These are phyloP conservation scores for Albula glossodonta DNA, from an alignment of 2,113 vertebrate genomes.

Conservation along the genomic window DNA sequence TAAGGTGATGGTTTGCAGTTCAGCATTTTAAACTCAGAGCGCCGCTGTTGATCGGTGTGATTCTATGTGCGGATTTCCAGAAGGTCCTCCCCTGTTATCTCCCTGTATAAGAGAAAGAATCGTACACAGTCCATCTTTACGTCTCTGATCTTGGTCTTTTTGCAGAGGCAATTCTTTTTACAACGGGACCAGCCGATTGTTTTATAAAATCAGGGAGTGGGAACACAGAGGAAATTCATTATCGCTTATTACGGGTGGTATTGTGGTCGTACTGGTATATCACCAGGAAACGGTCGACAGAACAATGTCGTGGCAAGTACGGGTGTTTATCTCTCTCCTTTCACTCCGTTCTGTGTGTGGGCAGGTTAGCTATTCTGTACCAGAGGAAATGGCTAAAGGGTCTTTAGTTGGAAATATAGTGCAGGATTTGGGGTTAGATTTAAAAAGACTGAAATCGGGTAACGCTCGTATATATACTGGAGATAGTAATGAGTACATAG, in stretches of 20 bases:
- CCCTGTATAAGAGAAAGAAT: constrained; percentile 10
- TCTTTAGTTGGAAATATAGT: constrained; percentile 45
- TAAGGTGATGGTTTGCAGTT: constrained; percentile 53
- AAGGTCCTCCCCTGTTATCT: constrained; percentile 29
- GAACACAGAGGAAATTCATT: not conserved
- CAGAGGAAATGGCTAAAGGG: constrained; percentile 42
- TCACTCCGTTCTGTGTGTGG: constrained; percentile 16
- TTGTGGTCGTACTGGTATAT: not conserved
- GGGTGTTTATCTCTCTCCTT: constrained; percentile 30
- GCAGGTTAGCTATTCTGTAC: constrained; percentile 42
- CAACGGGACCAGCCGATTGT: not conserved
- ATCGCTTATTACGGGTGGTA: not conserved
- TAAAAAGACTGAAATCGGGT: constrained; percentile 38
- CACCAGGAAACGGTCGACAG: constrained; percentile 20
- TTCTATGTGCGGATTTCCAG: not conserved
- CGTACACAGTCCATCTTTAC: not conserved
- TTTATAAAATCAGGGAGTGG: not conserved
- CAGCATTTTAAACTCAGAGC: constrained; percentile 72
- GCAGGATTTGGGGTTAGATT: constrained; percentile 45
- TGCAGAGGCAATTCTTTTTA: not conserved
- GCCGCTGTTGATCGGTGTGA: constrained; percentile 77
- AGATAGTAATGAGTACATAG: constrained; percentile 39
- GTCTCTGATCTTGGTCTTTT: not conserved
- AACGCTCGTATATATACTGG: constrained; percentile 42
- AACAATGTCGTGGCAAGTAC: constrained; percentile 41